phyloP scores from a whole-genome alignment of 2,888 invertebrate genomes.

The Caenorhabditis sp. region DNA sequence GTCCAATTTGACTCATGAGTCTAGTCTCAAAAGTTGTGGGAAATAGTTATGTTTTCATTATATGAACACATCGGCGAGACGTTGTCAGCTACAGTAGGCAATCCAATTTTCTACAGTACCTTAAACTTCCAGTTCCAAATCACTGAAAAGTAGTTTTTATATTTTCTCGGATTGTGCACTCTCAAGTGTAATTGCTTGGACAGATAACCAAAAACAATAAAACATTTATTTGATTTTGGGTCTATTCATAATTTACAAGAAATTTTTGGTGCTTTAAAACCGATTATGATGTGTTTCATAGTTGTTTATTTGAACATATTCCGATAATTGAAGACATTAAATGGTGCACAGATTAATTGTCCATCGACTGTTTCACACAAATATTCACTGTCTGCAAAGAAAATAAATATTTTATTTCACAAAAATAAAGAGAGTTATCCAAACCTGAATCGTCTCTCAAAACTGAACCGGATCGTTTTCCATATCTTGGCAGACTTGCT shows the following conservation, averaged over 20 bases:
- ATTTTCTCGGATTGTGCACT: no score
- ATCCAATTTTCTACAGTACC: no score
- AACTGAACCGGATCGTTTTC: constrained; percentile 16
- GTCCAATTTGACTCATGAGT: no score
- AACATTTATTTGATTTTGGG: not conserved
- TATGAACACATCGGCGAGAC: no score
- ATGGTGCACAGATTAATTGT: not conserved
- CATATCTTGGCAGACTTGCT: constrained; percentile 33
- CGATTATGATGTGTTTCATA: not conserved
- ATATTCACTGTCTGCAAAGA: not conserved
- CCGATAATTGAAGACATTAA: not conserved
- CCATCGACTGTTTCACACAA: not conserved
- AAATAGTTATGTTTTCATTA: no score
- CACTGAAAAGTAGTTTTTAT: no score
- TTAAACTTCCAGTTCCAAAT: no score
- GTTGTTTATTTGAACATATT: not conserved
- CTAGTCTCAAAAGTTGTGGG: no score
- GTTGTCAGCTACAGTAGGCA: no score
- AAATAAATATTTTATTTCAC: not conserved
- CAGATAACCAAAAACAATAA: not conserved
- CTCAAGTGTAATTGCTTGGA: no score
- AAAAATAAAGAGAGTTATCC: not conserved
- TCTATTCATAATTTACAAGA: not conserved
- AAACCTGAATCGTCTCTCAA: not conserved
- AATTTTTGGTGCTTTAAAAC: not conserved